These are phyloP conservation scores for Agapetus fuscipes DNA, from an alignment of 2,888 invertebrate genomes.

Conservation along the genomic window DNA sequence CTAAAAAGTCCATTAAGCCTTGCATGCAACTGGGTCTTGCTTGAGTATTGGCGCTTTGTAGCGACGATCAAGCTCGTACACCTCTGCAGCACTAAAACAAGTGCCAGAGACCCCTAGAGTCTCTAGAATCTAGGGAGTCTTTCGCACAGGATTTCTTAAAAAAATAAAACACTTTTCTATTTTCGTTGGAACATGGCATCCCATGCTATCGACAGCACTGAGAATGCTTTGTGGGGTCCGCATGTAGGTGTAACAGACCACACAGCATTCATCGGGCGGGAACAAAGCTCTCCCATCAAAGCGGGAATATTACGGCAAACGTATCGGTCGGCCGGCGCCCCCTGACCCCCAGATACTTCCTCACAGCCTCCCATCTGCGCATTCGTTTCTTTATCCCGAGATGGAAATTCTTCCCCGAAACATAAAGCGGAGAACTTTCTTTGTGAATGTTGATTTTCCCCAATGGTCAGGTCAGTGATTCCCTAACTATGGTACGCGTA, in stretches of 20 bases:
- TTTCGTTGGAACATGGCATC: no score
- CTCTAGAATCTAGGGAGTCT: no score
- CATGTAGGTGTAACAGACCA: not conserved
- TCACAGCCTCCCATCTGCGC: slow-evolving; percentile 36
- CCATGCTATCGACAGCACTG: no score
- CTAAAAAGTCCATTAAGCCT: no score
- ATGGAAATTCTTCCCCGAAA: slow-evolving; percentile 13
- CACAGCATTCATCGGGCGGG: not conserved
- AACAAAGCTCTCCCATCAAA: not conserved
- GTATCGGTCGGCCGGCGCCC: slow-evolving; percentile 37
- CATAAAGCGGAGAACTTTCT: slow-evolving; percentile 7
- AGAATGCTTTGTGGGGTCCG: not conserved
- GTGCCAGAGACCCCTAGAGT: no score
- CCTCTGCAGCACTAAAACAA: no score
- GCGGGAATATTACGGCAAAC: slow-evolving; percentile 25
- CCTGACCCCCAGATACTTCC: slow-evolving; percentile 36
- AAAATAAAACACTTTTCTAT: no score
- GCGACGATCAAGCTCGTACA: no score
- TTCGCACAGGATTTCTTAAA: no score
- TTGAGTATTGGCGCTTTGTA: no score
- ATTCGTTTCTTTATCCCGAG: slow-evolving; percentile 20
- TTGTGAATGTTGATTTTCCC: slow-evolving; percentile 8
- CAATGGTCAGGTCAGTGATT: not conserved
- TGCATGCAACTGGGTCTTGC: no score
- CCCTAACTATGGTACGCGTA: no score